Conservation (phyloP, 2,113 vertebrate genomes). For the Acrocephalus arundinaceus region DNA sequence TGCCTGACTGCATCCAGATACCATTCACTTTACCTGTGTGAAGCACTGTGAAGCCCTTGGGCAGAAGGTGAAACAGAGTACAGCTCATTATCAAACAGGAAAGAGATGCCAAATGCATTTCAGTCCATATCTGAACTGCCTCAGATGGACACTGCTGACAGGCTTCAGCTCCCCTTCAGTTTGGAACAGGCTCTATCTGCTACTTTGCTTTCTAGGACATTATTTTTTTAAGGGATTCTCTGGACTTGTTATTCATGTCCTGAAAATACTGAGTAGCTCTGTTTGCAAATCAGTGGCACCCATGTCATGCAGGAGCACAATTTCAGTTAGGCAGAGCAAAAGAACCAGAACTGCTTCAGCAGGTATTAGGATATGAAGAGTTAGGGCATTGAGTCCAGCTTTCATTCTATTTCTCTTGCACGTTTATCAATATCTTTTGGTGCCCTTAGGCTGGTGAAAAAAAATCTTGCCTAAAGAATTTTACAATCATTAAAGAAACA, state of each 20-base stretch:
- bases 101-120: neutral
- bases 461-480: neutral
- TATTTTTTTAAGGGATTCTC: neutral
- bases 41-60: neutral
- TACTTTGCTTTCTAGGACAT: neutral
- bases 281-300: neutral
- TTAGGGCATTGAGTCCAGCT: neutral
- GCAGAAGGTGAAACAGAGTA: neutral
- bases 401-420: neutral
- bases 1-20: neutral
- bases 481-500: neutral
- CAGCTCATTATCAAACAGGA: fast-evolving
- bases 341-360: neutral
- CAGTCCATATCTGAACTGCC: neutral
- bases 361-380: neutral
- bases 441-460: neutral
- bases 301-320: neutral
- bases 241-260: neutral
- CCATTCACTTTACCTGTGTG: neutral
- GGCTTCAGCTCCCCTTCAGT: neutral
- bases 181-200: neutral
- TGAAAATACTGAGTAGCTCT: neutral
- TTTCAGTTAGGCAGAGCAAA: neutral
- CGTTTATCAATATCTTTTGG: neutral
- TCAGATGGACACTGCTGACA: neutral